phyloP scores from a whole-genome alignment of 2,888 invertebrate genomes.

The Globia sparganii region DNA sequence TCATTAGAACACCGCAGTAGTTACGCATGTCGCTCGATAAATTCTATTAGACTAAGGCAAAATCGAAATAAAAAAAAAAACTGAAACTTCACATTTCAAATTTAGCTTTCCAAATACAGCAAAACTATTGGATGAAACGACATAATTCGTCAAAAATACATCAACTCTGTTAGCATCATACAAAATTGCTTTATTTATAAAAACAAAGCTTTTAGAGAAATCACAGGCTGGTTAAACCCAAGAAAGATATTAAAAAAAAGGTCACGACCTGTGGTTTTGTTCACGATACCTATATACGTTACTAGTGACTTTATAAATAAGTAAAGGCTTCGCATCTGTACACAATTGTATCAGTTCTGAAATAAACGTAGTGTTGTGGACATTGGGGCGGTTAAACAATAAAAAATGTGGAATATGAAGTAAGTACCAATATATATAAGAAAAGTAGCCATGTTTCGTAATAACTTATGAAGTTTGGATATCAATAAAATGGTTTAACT shows the following conservation, averaged over 20 bases:
- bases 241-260: no score
- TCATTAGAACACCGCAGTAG: background rate
- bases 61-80: no score
- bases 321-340: background rate
- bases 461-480: background rate
- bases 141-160: background rate
- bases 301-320: conserved; percentile 4
- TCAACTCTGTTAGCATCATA: background rate
- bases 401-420: background rate
- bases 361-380: background rate
- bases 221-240: background rate
- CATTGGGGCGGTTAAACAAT: background rate
- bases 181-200: background rate
- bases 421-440: no score
- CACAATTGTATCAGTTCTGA: background rate
- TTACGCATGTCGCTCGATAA: background rate
- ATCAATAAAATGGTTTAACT: background rate
- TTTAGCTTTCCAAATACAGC: background rate
- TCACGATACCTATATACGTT: background rate
- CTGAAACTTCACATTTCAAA: background rate
- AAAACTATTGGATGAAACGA: background rate
- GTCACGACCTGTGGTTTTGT: background rate
- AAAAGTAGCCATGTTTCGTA: no score
- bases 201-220: background rate
- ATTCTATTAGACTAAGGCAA: no score